A percentile compares a stretch with the other conserved stretches of the same genome.
These are phyloP conservation scores for Danio albolineatus DNA, from an alignment of 2,797 vertebrate species.

Conservation along the genomic window DNA sequence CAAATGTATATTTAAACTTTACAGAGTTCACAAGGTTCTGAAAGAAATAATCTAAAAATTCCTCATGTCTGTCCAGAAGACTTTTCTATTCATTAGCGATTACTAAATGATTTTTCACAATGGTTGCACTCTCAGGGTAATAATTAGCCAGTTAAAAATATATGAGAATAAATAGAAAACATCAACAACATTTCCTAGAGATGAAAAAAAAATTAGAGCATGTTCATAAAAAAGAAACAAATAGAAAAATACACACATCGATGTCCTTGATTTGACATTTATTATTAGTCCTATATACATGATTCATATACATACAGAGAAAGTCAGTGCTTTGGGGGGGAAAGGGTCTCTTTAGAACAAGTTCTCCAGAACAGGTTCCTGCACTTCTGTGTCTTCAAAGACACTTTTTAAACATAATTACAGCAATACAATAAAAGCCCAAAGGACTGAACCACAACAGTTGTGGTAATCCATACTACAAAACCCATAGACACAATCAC, in stretches of 20 bases:
- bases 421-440: conserved; percentile 43
- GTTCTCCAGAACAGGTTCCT: conserved; percentile 42
- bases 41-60: neutral
- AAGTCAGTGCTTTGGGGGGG: conserved; percentile 54
- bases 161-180: conserved; percentile 11
- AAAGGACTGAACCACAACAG: conserved; percentile 25
- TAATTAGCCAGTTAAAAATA: conserved; percentile 8
- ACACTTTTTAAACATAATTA: conserved; percentile 38
- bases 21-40: neutral
- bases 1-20: conserved; percentile 15
- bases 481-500: conserved; percentile 9
- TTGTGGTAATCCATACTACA: conserved; percentile 12
- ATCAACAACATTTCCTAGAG: neutral
- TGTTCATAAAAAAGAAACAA: conserved; percentile 27
- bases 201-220: conserved; percentile 5
- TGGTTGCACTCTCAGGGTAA: neutral
- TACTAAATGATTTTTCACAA: neutral
- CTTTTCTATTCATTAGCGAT: neutral
- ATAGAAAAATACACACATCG: conserved; percentile 17
- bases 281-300: conserved; percentile 65
- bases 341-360: conserved; percentile 68
- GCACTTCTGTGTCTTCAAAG: conserved; percentile 29
- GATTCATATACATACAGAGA: conserved; percentile 56
- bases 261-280: conserved; percentile 53
- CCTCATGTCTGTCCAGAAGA: neutral